Percentiles rank a stretch among this genome's conserved stretches.
Conservation (phyloP, 2,797 vertebrate genomes). For the Hypotaenidia okinawae region DNA sequence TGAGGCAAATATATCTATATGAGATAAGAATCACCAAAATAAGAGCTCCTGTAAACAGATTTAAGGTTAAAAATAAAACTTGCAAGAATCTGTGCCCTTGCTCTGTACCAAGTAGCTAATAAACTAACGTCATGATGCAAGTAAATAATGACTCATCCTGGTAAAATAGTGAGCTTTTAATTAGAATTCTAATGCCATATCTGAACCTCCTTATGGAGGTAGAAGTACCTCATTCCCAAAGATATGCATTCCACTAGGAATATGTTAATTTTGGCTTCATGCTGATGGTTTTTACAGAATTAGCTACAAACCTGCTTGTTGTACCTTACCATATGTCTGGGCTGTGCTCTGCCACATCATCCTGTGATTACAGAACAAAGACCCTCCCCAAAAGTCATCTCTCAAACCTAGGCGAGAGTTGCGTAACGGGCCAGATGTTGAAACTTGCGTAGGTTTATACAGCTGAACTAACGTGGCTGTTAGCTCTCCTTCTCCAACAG, state of each 20-base stretch:
- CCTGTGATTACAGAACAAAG: fast-evolving
- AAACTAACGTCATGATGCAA: background rate
- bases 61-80: background rate
- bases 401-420: background rate
- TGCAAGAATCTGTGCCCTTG: background rate
- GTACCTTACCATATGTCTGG: fast-evolving
- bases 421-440: background rate
- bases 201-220: background rate
- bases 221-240: background rate
- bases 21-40: background rate
- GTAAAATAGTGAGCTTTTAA: background rate
- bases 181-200: background rate
- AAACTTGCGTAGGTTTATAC: background rate
- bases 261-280: background rate
- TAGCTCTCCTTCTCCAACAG: background rate
- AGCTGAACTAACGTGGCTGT: background rate
- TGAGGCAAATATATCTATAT: background rate
- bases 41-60: background rate
- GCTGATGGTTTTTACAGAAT: background rate
- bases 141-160: background rate
- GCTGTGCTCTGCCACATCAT: background rate
- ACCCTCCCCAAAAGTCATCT: background rate
- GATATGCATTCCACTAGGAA: background rate
- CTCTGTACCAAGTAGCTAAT: background rate
- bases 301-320: background rate